Percentiles rank a stretch among this genome's conserved stretches.
Conservation (phyloP, 2,888 invertebrate genomes). For the Lypha dubia region DNA sequence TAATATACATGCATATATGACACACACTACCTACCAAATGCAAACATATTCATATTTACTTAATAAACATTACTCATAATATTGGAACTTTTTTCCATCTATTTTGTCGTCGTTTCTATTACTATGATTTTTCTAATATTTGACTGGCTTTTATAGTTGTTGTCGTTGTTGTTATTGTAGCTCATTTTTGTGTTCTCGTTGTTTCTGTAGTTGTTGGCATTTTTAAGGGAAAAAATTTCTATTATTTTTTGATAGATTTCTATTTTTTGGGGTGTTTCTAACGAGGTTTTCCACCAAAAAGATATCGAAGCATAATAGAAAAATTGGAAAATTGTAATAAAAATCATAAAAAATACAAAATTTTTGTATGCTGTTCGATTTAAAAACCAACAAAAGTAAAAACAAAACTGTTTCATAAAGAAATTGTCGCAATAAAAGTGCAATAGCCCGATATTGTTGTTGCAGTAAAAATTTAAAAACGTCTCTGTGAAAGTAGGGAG, state of each 20-base stretch:
- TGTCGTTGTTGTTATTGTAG: constrained; percentile 38
- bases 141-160: constrained; percentile 22
- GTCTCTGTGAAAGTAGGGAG: constrained; percentile 66
- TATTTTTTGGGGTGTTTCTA: constrained; percentile 82
- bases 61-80: constrained; percentile 71
- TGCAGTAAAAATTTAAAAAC: constrained; percentile 52
- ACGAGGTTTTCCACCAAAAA: constrained; percentile 77
- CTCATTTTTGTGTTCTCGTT: constrained; percentile 23
- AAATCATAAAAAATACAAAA: constrained; percentile 28
- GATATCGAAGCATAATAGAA: constrained; percentile 9
- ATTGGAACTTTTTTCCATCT: constrained; percentile 34
- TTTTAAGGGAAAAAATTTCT: constrained; percentile 82
- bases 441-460: constrained; percentile 63
- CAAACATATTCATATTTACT: constrained; percentile 68
- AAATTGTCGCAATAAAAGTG: constrained; percentile 75
- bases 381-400: constrained; percentile 42
- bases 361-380: constrained; percentile 34
- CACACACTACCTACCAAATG: constrained; percentile 11
- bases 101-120: constrained; percentile 40
- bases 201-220: constrained; percentile 50
- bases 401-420: constrained; percentile 2
- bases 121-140: constrained; percentile 54
- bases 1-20: constrained; percentile 12
- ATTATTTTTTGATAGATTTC: constrained; percentile 81
- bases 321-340: constrained; percentile 43